Evolutionary conservation across 2,888 invertebrate genomes (phyloP).

Genomic region (Oligia strigilis): DNA sequence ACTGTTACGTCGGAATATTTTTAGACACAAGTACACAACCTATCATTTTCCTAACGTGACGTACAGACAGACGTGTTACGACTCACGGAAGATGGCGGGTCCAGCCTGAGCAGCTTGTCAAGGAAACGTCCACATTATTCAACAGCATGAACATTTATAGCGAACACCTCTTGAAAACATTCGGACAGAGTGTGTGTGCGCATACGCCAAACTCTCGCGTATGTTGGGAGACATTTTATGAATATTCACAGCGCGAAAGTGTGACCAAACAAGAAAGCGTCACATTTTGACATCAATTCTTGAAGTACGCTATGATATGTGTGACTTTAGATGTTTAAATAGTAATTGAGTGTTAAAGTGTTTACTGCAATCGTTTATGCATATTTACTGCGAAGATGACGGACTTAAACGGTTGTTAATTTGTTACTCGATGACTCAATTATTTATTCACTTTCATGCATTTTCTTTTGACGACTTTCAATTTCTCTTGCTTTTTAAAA

Average conservation of each 20-base stretch:
- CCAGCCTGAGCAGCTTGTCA: conserved; percentile 15
- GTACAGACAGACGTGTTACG: background rate
- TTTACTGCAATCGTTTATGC: conserved; percentile 38
- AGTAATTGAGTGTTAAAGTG: conserved; percentile 51
- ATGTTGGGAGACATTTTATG: conserved; percentile 45
- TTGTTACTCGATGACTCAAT: conserved; percentile 26
- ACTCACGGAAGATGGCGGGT: conserved; percentile 12
- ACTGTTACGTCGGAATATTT: background rate
- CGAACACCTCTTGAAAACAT: conserved; percentile 38
- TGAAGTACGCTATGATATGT: conserved; percentile 45
- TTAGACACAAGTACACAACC: background rate
- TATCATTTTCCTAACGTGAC: conserved; percentile 2
- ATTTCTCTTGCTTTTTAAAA: background rate
- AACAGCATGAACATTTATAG: conserved; percentile 35
- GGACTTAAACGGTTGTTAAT: conserved; percentile 32
- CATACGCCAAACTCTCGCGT: background rate
- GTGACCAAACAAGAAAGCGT: conserved; percentile 51
- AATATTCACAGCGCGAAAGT: conserved; percentile 60
- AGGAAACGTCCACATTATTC: conserved; percentile 50
- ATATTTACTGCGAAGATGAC: conserved; percentile 31
- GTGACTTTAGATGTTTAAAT: conserved; percentile 34
- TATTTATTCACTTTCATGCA: conserved; percentile 3
- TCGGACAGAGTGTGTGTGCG: conserved; percentile 5
- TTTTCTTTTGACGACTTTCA: background rate
- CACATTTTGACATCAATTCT: conserved; percentile 53